Base-by-base conservation (phyloP, 2,113 vertebrate species). In the Nettapus auritus region DNA sequence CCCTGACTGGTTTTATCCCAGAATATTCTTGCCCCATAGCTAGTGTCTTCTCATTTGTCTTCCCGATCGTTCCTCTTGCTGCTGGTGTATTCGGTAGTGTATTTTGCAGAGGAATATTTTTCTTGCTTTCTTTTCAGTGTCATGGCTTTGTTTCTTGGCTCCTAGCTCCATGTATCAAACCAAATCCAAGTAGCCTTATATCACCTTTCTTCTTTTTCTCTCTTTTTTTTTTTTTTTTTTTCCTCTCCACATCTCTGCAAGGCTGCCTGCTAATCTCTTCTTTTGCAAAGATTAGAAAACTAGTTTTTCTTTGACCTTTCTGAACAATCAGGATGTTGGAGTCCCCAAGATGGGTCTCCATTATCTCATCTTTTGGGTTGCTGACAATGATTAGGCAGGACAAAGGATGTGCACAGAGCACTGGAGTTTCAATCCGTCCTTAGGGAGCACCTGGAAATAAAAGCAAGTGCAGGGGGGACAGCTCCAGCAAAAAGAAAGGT, bases 231-330 rank as follows among this genome's bases (percentile, higher is more conserved):
- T 12, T 25, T 13, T 12, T 3, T 5, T 55, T 25, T n/a, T n/a
- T 17, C 31, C 17, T 25, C 22, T 16, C 3, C 5, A 53, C 38
- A 68, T 48, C 84, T 88, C 91, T 76, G 91, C 84, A 89, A 95
- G 86, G 57, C 70, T 66, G 48, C 77, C 79, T 89, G 92, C 57
- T 96, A 95, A 96, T 97, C 93, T 96, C 86, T 92, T 76, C 77
- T 89, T 84, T 73, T 76, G 53, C 88, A 80, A 79, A 96, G 93
- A 96, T 96, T 93, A 80, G 84, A 94, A 91, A 76, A 19, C 55
- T 91, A 44, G 82, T 82, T 95, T 94, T 95, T 89, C 77, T 77
- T 40, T 93, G 96, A 97, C 96, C 96, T 96, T 97, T 96, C 66
- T 82, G 83, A 97, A 95, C 94, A 97, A 93, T 96, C 86, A 56